Conservation (phyloP, 1,140 invertebrate species). For the Ylistrum balloti region DNA sequence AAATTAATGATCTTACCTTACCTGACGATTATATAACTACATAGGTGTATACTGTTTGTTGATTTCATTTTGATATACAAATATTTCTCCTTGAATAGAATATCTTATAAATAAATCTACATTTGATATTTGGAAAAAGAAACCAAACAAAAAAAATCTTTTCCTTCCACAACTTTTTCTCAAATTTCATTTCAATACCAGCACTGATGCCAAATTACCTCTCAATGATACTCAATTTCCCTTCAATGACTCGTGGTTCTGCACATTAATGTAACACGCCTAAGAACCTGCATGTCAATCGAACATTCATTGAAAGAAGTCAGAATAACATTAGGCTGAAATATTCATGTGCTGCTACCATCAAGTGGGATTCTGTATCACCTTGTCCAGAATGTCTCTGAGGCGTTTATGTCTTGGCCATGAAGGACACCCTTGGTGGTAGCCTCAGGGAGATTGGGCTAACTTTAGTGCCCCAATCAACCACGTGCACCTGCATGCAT, state of each 20-base stretch:
- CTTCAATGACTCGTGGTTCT: not conserved
- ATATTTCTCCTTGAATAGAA: too few species aligned
- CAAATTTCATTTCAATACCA: not conserved
- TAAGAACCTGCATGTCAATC: constrained; percentile 19
- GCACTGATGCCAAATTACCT: not conserved
- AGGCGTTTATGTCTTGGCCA: not conserved
- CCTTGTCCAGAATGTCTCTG: not conserved
- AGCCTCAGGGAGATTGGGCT: not conserved
- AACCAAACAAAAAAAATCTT: too few species aligned
- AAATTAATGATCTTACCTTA: too few species aligned
- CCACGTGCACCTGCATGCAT: constrained; percentile 28
- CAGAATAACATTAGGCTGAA: constrained; percentile 12
- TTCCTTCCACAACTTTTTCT: too few species aligned
- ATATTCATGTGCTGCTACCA: not conserved
- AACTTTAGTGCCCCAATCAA: constrained; percentile 38
- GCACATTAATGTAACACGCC: not conserved
- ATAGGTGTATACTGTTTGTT: too few species aligned
- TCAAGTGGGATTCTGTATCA: not conserved
- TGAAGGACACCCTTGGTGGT: constrained; percentile 13
- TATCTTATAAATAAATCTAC: too few species aligned
- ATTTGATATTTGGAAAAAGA: too few species aligned
- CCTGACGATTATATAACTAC: too few species aligned
- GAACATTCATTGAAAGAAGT: not conserved
- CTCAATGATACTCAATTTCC: not conserved
- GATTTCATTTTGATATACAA: too few species aligned